These are phyloP conservation scores for Chironomus tepperi DNA, from an alignment of 1,140 invertebrate species.

Conservation along the genomic window DNA sequence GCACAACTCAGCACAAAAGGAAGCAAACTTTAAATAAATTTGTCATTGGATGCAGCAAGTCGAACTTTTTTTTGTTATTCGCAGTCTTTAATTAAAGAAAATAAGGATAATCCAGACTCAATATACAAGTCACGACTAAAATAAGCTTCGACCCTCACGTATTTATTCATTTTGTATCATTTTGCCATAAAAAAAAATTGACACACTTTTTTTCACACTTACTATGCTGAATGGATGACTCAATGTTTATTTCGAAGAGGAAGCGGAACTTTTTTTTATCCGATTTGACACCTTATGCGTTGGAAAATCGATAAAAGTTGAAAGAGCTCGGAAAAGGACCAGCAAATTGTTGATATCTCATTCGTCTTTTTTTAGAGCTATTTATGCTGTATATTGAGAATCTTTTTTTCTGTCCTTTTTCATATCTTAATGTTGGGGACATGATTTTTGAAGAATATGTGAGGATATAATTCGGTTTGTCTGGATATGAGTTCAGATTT, in stretches of 20 bases:
- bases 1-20: background rate
- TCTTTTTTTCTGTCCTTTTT: background rate
- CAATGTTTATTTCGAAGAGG: background rate
- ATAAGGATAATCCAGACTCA: constrained; percentile 2
- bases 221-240: background rate
- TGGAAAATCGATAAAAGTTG: constrained; percentile 15
- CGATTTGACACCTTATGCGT: background rate
- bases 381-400: background rate
- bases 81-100: background rate
- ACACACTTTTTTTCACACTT: constrained; percentile 11
- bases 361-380: background rate
- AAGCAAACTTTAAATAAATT: background rate
- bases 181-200: constrained; percentile 5
- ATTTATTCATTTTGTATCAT: constrained; percentile 21
- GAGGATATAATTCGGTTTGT: too few species aligned
- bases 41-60: background rate
- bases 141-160: constrained; percentile 20
- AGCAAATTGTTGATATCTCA: constrained; percentile 17
- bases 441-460: too few species aligned
- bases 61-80: background rate
- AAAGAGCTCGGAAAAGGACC: background rate
- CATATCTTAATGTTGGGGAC: too few species aligned
- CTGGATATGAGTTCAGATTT: too few species aligned
- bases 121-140: constrained; percentile 4
- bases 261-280: background rate